Evolutionary conservation across 2,888 invertebrate genomes (phyloP), one percentile per base, ranked within the genome.

Genomic region (Hypomecis punctinalis): DNA sequence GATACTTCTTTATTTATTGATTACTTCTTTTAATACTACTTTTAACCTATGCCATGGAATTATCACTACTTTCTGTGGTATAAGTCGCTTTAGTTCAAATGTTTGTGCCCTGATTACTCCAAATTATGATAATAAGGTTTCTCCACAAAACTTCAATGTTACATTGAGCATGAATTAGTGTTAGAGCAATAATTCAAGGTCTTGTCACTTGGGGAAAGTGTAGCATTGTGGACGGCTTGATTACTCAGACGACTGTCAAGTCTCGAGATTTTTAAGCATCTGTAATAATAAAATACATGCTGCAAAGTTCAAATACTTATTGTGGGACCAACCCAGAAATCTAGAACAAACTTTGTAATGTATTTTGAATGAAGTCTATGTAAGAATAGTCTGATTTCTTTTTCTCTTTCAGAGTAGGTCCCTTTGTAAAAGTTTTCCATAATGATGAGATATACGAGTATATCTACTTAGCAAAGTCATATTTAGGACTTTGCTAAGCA

Each of bases 111-210:
- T 3, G 23, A 23, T 23, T 23, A 23, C 23, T 3, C 23, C 23
- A 23, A 43, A 43, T 10, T n/a, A 6, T 11, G 23, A 43, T n/a
- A 37, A 48, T 5, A 48, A 3, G 48, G 11, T 57, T 57, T 40
- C 40, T 8, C 23, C 23, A 13, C 35, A 57, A 40, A 36, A 47
- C 33, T 5, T 5, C 48, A 52, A 40, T 23, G 39, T 40, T 5
- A 52, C 9, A 11, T 0, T 57, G 11, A 23, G 33, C 42, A 10
- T 48, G 33, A 57, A 47, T 23, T 11, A 33, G 6, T n/a, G 10
- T 39, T 33, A 40, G 37, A 37, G 54, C 54, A 54, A 55, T 23
- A 53, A 6, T n/a, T 60, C 60, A 61, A 55, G 54, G 58, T 49
- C 35, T 55, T 46, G 55, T 43, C 54, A n/a, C 10, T 37, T 54